These are phyloP conservation scores for Formicarius rufipectus DNA, from an alignment of 2,113 vertebrate species.

Conservation along the genomic window DNA sequence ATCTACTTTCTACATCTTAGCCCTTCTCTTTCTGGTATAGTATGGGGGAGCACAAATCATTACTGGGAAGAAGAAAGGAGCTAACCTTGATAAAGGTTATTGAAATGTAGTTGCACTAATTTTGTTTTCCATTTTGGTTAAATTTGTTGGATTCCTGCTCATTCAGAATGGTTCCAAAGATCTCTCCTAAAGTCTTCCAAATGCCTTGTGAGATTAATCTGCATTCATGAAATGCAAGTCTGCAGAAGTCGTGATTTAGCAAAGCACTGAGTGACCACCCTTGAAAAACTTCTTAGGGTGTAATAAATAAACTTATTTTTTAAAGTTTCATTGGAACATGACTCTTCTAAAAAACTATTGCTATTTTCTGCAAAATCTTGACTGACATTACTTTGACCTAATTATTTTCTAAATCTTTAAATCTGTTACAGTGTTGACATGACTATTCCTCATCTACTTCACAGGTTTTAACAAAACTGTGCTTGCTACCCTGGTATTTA, in stretches of 20 bases:
- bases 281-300: neutral
- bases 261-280: neutral
- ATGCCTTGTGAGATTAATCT: neutral
- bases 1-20: neutral
- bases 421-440: neutral
- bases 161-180: neutral
- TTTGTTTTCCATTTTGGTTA: neutral
- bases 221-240: neutral
- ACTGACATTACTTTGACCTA: neutral
- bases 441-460: neutral
- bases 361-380: neutral
- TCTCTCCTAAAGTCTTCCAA: neutral
- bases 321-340: neutral
- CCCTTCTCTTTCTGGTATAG: neutral
- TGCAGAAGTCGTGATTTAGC: neutral
- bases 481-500: neutral
- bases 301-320: neutral
- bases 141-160: neutral
- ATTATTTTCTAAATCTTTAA: slow-evolving; percentile 18
- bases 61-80: neutral
- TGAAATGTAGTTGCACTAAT: neutral
- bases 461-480: neutral
- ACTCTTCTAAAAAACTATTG: neutral
- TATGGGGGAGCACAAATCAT: neutral
- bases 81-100: neutral